Evolutionary conservation across 2,888 invertebrate species (phyloP).

Genomic region (Eutolmus rufibarbis): DNA sequence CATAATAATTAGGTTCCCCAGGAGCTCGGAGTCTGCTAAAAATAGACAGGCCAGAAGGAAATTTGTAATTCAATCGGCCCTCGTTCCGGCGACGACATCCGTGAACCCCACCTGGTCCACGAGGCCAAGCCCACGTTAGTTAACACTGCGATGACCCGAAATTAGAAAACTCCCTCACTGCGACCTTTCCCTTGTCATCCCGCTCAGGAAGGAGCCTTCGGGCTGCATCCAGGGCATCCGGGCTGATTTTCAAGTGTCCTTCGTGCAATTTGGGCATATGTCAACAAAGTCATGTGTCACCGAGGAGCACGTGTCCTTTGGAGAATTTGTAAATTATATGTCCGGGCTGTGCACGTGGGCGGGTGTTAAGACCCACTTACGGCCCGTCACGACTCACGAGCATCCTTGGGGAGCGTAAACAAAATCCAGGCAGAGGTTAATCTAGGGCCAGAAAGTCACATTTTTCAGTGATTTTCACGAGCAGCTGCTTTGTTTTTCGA

Average conservation of each 20-base stretch:
- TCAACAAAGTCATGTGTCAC: conserved; percentile 26
- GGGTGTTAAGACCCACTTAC: neutral
- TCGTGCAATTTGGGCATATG: conserved; percentile 15
- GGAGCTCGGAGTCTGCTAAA: conserved; percentile 2
- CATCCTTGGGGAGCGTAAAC: neutral
- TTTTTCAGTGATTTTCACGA: neutral
- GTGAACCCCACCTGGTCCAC: neutral
- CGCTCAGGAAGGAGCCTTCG: neutral
- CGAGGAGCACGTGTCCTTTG: conserved; percentile 16
- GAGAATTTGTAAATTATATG: conserved; percentile 24
- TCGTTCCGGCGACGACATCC: neutral
- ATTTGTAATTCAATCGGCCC: conserved; percentile 25
- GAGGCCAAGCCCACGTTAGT: neutral
- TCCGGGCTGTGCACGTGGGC: conserved; percentile 1
- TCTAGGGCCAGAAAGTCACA: neutral
- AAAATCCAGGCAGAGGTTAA: conserved; percentile 1
- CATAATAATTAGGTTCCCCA: neutral
- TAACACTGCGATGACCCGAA: conserved; percentile 30
- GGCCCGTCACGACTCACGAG: neutral
- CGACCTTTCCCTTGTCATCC: neutral
- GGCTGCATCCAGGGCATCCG: neutral
- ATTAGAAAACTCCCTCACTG: conserved; percentile 8
- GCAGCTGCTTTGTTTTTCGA: neutral
- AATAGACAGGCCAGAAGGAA: conserved; percentile 19
- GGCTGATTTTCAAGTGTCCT: neutral